Evolutionary conservation across 2,888 invertebrate genomes (phyloP), one percentile per base, ranked within the genome.

Genomic region (Caenorhabditis sp.): DNA sequence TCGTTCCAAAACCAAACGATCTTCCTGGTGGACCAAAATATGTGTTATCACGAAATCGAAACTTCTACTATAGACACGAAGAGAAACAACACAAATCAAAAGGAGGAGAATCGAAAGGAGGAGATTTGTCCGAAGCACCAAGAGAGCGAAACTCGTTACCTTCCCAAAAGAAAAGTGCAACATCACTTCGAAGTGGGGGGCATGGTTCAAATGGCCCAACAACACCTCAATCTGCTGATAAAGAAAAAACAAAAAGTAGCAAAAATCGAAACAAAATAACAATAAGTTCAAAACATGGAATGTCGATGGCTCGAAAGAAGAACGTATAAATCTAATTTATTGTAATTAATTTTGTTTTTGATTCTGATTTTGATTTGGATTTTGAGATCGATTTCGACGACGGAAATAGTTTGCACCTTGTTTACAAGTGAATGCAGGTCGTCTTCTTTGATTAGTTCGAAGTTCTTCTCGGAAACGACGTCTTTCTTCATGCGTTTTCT

Each of bases 401-500:
- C 21, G 17, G 49, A 78, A 78, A 65, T 78, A 78, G 36, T 78
- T 78, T 1, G 78, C 78, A 37, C 78, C 78, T 62, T 73, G 73
- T 53, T 66, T 65, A 57, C 73, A 68, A 12, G 66, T 73, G 21
- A 73, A 73, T 1, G 68, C 73, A 14, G 73, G 73, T 17, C 73
- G 53, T 49, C 68, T 55, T 24, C 67, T 37, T 24, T 75, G 75
- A 26, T 72, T 70, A 1, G 77, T 68, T 88, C 93, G 93, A 62
- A 92, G 92, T 0, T 93, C 92, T 79, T 93, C 92, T 49, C 92
- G 91, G 72, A 94, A 93, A 83, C 95, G 94, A 1, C 93, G 92
- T 69, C 93, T 90, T 88, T 94, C 94, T 92, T 94, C 94, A 89
- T 95, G 95, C 69, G 94, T 89, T 75, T 95, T 93, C 89, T 95